Evolutionary conservation across 2,113 vertebrate species (phyloP).

Genomic region (Bos taurus): DNA sequence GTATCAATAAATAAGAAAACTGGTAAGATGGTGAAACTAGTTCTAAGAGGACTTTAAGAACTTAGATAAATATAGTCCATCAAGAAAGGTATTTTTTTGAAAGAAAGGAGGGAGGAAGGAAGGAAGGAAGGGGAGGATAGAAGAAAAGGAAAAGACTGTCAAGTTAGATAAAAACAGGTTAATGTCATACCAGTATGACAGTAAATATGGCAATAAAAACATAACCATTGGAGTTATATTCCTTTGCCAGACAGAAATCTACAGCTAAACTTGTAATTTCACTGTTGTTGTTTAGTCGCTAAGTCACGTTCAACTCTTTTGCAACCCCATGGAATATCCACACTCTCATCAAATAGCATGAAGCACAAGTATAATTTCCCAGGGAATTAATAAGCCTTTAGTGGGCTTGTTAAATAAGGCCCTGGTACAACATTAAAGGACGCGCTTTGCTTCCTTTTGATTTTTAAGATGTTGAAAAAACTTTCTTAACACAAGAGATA

Average conservation of each 20-base stretch:
- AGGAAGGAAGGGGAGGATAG: fast-evolving
- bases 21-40: not conserved
- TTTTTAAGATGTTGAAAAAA: not conserved
- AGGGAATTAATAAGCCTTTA: not conserved
- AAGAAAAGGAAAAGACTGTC: not conserved
- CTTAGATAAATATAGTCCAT: not conserved
- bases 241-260: not conserved
- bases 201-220: not conserved
- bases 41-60: not conserved
- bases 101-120: not conserved
- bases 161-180: not conserved
- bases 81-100: not conserved
- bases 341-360: not conserved
- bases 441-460: not conserved
- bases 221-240: not conserved
- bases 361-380: not conserved
- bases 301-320: not conserved
- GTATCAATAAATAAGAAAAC: not conserved
- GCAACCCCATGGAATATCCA: not conserved
- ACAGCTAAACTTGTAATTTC: not conserved
- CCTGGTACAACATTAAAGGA: not conserved
- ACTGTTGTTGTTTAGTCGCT: not conserved
- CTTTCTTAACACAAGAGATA: not conserved
- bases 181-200: not conserved
- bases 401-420: not conserved